These are phyloP conservation scores for Struthidea cinerea DNA, from an alignment of 2,113 vertebrate species.

Conservation along the genomic window DNA sequence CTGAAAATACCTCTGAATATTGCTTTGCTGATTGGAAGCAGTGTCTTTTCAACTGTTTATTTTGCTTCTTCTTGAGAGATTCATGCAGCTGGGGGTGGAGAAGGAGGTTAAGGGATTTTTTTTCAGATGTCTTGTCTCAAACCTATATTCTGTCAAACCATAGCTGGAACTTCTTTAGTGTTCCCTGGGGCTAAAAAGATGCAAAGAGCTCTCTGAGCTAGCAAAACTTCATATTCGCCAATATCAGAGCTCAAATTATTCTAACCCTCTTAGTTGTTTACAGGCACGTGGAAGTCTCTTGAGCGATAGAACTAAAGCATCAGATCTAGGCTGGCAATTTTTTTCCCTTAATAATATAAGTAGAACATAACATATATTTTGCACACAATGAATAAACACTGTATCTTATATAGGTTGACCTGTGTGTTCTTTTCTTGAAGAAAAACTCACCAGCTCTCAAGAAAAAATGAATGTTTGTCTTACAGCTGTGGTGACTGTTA, in stretches of 20 bases:
- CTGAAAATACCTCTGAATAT: not conserved
- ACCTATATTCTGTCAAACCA: not conserved
- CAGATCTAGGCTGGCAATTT: not conserved
- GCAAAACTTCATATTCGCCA: not conserved
- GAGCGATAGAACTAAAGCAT: not conserved
- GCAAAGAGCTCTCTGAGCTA: not conserved
- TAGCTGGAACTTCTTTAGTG: not conserved
- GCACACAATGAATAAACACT: not conserved
- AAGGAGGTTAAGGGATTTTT: not conserved
- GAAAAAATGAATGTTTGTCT: not conserved
- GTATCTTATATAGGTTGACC: not conserved
- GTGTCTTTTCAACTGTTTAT: not conserved
- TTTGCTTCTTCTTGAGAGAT: not conserved
- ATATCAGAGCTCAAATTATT: not conserved
- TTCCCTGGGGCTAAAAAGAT: not conserved
- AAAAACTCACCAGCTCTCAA: not conserved
- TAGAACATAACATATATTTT: not conserved
- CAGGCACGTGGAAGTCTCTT: not conserved
- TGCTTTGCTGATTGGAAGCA: not conserved
- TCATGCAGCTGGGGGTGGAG: not conserved
- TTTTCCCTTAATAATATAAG: not conserved
- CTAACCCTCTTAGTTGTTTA: not conserved
- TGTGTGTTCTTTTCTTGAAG: not conserved
- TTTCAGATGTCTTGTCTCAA: constrained; percentile 14
- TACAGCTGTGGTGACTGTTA: not conserved